Evolutionary conservation across 2,888 invertebrate genomes (phyloP), one percentile per base, ranked within the genome.

Genomic region (Heliconius ethilla): DNA sequence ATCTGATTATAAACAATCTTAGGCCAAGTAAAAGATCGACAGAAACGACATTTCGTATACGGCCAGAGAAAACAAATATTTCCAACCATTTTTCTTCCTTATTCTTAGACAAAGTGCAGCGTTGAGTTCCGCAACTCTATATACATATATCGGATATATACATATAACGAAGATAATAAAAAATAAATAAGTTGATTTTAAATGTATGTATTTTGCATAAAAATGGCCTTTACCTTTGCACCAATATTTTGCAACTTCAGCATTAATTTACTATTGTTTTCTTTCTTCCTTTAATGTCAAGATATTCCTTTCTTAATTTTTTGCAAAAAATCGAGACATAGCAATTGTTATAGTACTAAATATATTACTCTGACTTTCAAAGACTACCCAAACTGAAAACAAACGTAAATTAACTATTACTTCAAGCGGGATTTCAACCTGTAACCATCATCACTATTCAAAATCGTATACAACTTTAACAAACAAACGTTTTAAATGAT

Each of bases 401-500:
- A 55, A 22, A 55, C 3, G 22, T 55, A 18, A 55, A n/a, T 59
- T 22, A 59, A 10, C 3, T 59, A 63, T 63, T 27, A 25, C 11
- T 11, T 63, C 27, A 15, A 63, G 25, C 15, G 15, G 2, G 25
- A 27, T 25, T 27, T 27, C 15, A 63, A 63, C 63, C 1, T 63
- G 27, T 6, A 6, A 27, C 63, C 27, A 27, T 63, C 63, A 25
- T 11, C 63, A 10, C 59, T 55, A 18, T 22, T 9, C 22, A 22
- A 55, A 55, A 55, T 9, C 40, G n/a, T 55, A 33, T 51, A 51
- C 51, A n/a, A 59, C 15, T 33, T n/a, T 55, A n/a, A 55, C 15
- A 72, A 33, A 37, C 25, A 72, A 72, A 59, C 11, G 33, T 40
- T 72, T 66, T 72, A 51, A 76, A 72, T 77, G 29, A 77, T 37